These are phyloP conservation scores for Thalassarche chlororhynchos DNA, from an alignment of 2,113 vertebrate genomes.

Conservation along the genomic window DNA sequence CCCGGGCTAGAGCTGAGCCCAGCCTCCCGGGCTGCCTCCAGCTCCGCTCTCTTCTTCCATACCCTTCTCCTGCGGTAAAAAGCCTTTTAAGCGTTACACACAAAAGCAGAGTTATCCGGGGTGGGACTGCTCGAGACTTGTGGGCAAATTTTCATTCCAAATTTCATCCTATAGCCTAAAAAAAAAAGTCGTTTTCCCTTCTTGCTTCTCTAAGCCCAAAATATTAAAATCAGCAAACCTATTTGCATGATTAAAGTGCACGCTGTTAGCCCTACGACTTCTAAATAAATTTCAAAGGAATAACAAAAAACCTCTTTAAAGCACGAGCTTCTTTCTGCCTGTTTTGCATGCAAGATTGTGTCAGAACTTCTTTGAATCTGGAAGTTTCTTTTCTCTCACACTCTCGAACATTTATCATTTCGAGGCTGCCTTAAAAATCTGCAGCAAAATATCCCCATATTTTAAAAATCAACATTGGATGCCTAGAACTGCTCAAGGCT, in stretches of 20 bases:
- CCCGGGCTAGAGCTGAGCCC: not conserved
- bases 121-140: not conserved
- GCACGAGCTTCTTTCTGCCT: not conserved
- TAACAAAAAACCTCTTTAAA: not conserved
- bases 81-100: not conserved
- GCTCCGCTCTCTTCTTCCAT: accelerated
- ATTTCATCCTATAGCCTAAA: not conserved
- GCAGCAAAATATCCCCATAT: not conserved
- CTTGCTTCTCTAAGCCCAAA: not conserved
- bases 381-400: not conserved
- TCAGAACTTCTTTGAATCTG: not conserved
- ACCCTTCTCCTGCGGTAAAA: not conserved
- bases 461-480: not conserved
- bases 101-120: not conserved
- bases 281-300: constrained; percentile 3
- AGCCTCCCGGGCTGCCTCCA: not conserved
- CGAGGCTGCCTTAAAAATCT: constrained; percentile 16
- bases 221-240: not conserved
- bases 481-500: constrained; percentile 49
- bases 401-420: not conserved
- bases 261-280: not conserved
- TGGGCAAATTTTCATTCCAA: not conserved
- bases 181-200: not conserved
- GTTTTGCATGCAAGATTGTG: not conserved
- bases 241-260: not conserved